Evolutionary conservation across 1,140 invertebrate species (phyloP).

Genomic region (Chionoecetes opilio): DNA sequence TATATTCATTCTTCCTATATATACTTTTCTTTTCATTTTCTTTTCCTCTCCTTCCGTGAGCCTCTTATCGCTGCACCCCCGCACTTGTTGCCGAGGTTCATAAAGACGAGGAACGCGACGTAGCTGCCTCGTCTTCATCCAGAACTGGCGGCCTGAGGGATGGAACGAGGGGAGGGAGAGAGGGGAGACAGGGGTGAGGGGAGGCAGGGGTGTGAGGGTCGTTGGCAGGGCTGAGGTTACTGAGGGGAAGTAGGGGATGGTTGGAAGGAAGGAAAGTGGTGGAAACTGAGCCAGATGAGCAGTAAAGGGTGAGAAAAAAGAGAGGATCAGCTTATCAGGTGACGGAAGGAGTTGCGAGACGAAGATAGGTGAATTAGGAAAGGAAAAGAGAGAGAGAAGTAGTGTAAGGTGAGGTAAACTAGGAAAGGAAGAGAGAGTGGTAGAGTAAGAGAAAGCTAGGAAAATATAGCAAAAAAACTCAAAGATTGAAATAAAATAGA

Average conservation of each 20-base stretch:
- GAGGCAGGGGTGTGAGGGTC: not conserved
- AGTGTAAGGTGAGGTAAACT: too few relatives aligned
- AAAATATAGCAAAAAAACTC: not conserved
- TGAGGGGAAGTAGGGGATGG: not conserved
- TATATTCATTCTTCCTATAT: too few relatives aligned
- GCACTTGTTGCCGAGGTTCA: conserved; percentile 35
- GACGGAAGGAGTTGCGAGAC: not conserved
- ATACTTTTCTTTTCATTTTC: not conserved
- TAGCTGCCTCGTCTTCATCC: conserved; percentile 41
- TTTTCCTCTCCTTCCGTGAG: not conserved
- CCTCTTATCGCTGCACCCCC: not conserved
- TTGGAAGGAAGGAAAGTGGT: conserved; percentile 14
- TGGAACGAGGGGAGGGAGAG: not conserved
- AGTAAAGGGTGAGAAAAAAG: not conserved
- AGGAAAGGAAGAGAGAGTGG: not conserved
- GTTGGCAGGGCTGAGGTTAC: not conserved
- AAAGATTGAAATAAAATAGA: not conserved
- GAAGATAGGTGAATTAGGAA: not conserved
- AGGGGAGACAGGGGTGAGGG: not conserved
- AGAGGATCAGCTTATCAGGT: not conserved
- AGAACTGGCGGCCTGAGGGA: conserved; percentile 37
- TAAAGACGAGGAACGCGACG: conserved; percentile 52
- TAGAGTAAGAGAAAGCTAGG: not conserved
- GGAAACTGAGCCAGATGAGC: conserved; percentile 14
- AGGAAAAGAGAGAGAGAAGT: not conserved